Evolutionary conservation across 2,797 vertebrate genomes (phyloP), one percentile per base, ranked within the genome.

Genomic region (Amblyraja radiata): DNA sequence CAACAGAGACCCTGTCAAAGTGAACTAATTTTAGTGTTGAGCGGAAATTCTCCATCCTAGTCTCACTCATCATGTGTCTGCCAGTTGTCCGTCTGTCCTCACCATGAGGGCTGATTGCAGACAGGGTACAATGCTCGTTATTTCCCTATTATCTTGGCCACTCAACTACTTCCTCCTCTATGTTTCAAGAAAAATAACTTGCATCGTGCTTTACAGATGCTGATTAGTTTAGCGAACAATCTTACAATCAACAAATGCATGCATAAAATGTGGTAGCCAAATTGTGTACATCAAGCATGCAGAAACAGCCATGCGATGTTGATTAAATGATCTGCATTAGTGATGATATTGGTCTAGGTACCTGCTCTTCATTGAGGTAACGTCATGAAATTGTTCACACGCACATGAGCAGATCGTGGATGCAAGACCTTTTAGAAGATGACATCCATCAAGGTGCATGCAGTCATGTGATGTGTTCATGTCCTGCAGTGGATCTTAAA

Each of bases 1-100:
- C 81, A n/a, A 28, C 25, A 61, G 54, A n/a, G 23, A 13, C 54
- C 61, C 25, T n/a, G 81, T 61, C 10, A 61, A 84, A 84, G 54
- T 28, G 81, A 61, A 84, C 81, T 61, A 61, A 84, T n/a, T 84
- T 84, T 84, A 84, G 81, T n/a, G 54, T 58, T 25, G 81, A 11
- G 10, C 1, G 10, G 54, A 61, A 84, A 63, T 84, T 61, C 81
- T 61, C 54, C 81, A 84, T 84, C 81, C 5, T 10, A 61, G 46
- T 54, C 79, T 61, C 46, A 83, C 80, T 83, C 80, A 14, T 81
- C 79, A 46, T 21, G 54, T 83, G 23, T 58, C 54, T 84, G 54
- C 54, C 79, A 28, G 23, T 28, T 84, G 39, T 11, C 36, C 16
- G 18, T 9, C 81, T 81, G 5, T 54, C 79, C 79, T 81, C 16